Conservation (phyloP, 1,140 invertebrate genomes). For the Berghia stephanieae region DNA sequence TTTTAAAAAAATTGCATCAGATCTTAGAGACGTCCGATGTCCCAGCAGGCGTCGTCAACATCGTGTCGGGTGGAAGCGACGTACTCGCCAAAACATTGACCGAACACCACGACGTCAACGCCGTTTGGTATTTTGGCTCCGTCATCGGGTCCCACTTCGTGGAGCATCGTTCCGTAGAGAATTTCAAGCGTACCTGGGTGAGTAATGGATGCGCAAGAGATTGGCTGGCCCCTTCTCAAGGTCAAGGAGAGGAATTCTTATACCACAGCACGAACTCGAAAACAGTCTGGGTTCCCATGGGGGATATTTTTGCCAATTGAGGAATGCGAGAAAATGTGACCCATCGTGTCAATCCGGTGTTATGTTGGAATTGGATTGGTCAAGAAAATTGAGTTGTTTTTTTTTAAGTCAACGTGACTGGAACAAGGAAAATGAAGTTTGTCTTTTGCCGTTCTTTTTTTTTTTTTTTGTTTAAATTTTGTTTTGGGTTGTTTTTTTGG, state of each 20-base stretch:
- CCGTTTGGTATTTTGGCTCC: constrained; percentile 67
- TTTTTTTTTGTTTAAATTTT: too few species aligned
- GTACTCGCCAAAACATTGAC: constrained; percentile 66
- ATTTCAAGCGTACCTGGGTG: constrained; percentile 69
- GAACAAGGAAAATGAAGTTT: too few species aligned
- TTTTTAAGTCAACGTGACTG: too few species aligned
- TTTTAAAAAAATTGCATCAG: too few species aligned
- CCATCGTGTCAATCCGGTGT: too few species aligned
- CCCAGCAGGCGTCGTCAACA: constrained; percentile 70
- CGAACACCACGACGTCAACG: constrained; percentile 68
- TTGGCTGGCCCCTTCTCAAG: constrained; percentile 59
- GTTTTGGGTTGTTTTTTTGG: too few species aligned
- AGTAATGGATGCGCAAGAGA: constrained; percentile 61
- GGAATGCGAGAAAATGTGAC: too few species aligned
- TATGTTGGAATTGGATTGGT: too few species aligned
- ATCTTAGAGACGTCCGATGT: constrained; percentile 70
- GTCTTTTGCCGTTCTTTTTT: too few species aligned
- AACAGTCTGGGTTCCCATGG: constrained; percentile 70
- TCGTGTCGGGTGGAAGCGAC: constrained; percentile 68
- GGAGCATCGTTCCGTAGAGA: constrained; percentile 63
- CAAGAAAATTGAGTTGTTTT: too few species aligned
- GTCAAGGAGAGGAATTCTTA: constrained; percentile 67
- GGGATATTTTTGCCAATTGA: constrained; percentile 70
- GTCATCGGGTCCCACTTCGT: constrained; percentile 65
- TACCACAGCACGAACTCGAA: constrained; percentile 67